Conservation (phyloP, 2,888 invertebrate genomes). For the Platycheirus rosarum region DNA sequence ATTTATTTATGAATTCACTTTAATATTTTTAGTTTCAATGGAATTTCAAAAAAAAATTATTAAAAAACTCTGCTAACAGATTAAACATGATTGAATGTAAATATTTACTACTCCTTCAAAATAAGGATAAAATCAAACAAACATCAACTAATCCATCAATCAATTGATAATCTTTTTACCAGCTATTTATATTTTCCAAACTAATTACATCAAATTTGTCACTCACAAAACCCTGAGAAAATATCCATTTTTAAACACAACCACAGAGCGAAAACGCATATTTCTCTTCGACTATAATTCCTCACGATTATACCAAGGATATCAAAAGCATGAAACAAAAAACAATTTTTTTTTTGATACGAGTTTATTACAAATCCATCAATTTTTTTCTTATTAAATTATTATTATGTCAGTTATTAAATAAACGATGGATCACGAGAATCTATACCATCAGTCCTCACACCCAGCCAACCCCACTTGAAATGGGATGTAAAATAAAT, state of each 20-base stretch:
- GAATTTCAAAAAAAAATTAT: no score
- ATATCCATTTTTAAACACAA: no score
- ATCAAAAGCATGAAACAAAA: slow-evolving; percentile 1
- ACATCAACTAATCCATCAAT: no score
- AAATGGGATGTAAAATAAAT: slow-evolving; percentile 31
- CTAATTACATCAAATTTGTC: slow-evolving; percentile 10
- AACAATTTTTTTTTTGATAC: slow-evolving; percentile 20
- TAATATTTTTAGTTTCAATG: no score
- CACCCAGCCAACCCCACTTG: not conserved
- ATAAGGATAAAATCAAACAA: no score
- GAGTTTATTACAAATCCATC: slow-evolving; percentile 68
- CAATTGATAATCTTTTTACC: not conserved
- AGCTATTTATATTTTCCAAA: not conserved
- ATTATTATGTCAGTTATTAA: slow-evolving; percentile 66
- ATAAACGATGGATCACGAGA: slow-evolving; percentile 35
- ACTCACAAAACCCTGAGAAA: slow-evolving; percentile 14
- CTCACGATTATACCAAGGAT: slow-evolving; percentile 10
- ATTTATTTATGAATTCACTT: no score
- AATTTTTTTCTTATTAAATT: slow-evolving; percentile 64
- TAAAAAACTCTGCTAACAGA: no score
- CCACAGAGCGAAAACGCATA: no score
- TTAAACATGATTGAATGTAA: no score
- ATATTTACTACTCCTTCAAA: no score
- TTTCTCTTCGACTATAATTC: no score
- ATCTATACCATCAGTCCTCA: not conserved